Evolutionary conservation across 2,888 invertebrate species (phyloP), one percentile per base, ranked within the genome.

Genomic region (Hermodice carunculata): DNA sequence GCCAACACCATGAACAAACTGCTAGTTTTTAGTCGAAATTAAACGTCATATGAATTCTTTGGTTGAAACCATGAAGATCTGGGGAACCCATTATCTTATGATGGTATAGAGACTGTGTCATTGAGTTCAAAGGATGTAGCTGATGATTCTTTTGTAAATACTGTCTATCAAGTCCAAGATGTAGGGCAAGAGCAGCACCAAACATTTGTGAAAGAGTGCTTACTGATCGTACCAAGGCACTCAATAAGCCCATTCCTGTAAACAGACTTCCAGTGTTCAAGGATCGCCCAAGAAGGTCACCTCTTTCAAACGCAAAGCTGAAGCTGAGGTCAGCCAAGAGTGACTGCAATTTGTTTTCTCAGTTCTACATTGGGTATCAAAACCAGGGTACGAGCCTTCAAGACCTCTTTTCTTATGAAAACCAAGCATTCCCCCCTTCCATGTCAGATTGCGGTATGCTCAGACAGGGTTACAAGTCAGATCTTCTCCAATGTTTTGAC

Each of bases 1-100:
- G n/a, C 42, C 40, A 24, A 24, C 64, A 64, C 24, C 64, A 66
- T 64, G 64, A 66, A 31, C 62, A 65, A 34, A 57, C 34, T 44
- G 24, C n/a, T 17, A 53, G 66, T 24, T 65, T 29, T 26, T 56
- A 66, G 32, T 4, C 14, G 22, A 37, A 65, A 24, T 37, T 26
- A 64, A 64, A 34, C 3, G 4, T 61, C 46, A 63, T 65, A 53
- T 64, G 5, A 19, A 67, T 17, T 53, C 53, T 22, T 24, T 65
- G 6, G 51, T 64, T 6, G 60, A 64, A 31, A 34, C 64, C 6
- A 53, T 65, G 64, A 54, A 61, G 53, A 52, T 5, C 34, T 65
- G 32, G 61, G 61, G 40, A 65, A 65, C 37, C 65, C 61, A 3
- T 65, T 65, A 32, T 24, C 54, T 14, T 53, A 65, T n/a, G 49